Evolutionary conservation across 2,888 invertebrate genomes (phyloP), one percentile per base, ranked within the genome.

Genomic region (Lochmaea crataegi): DNA sequence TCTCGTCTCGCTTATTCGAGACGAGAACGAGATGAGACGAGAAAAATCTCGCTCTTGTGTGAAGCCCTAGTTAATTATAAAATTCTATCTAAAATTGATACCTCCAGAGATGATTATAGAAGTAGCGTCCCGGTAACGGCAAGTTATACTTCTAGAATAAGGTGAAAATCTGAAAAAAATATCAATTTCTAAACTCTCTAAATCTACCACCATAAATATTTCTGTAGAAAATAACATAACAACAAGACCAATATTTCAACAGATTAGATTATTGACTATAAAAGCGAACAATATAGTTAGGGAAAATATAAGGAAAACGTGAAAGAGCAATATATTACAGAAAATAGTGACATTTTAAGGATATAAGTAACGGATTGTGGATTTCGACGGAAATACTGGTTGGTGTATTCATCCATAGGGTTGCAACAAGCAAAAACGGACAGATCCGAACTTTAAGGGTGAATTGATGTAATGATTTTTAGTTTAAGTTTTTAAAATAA

Each of bases 291-390:
- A 73, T 74, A 76, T 76, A 76, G 71, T 72, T 67, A 65, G 69
- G 75, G 69, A 63, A 74, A 73, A 73, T 71, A 72, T 73, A 58
- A 58, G 73, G 71, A 72, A 73, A 74, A 64, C 60, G 72, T 66
- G 72, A 68, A 72, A 73, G 65, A 61, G 72, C 70, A 53, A 73
- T 76, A 74, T 74, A 74, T 76, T 71, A 76, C 68, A 53, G 74
- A 75, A 69, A 75, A 73, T 73, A 76, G 75, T 76, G 76, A 76
- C 76, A 72, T 76, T 73, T 75, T 68, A 68, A 73, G 76, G 75
- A 75, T 76, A 75, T 75, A 76, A 73, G 75, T 73, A 76, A 76
- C 76, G 76, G 76, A 76, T 76, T 76, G 75, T 76, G 75, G 75
- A 71, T 76, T 71, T 73, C 73, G 76, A 69, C 76, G 76, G 76